Conservation (phyloP, 2,888 invertebrate species). For the Macropis europaea region DNA sequence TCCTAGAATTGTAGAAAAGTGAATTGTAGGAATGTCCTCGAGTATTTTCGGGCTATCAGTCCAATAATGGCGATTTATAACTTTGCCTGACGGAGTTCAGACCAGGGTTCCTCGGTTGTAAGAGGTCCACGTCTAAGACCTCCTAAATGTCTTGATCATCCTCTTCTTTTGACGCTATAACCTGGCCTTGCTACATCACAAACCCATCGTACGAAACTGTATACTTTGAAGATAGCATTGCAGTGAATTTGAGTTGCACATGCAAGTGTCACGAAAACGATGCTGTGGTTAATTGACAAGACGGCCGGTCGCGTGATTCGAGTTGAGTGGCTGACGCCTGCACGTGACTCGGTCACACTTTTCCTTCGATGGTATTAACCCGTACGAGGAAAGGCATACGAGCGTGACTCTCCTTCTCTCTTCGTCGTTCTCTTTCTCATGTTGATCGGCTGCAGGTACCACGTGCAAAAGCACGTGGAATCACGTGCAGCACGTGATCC, state of each 20-base stretch:
- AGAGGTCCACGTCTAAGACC: no score
- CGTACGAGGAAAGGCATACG: conserved; percentile 46
- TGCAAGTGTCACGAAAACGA: conserved; percentile 43
- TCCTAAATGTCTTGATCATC: no score
- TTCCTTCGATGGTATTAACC: conserved; percentile 59
- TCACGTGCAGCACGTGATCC: conserved; percentile 77
- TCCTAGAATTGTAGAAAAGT: no score
- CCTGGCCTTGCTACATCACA: no score
- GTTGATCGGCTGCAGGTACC: conserved; percentile 20
- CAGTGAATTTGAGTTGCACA: neutral
- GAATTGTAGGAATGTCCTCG: no score
- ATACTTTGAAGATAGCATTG: conserved; percentile 38
- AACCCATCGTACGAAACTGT: conserved; percentile 29
- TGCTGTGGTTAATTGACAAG: conserved; percentile 56
- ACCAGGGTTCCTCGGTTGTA: no score
- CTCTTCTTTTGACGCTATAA: no score
- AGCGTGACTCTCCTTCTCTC: conserved; percentile 41
- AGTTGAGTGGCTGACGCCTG: conserved; percentile 55
- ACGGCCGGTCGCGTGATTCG: conserved; percentile 68
- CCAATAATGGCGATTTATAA: no score
- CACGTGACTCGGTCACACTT: conserved; percentile 67
- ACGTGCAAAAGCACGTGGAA: conserved; percentile 71
- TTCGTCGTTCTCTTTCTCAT: conserved; percentile 11
- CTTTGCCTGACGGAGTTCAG: no score
- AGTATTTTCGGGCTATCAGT: no score